Base-by-base conservation (phyloP, 2,888 invertebrate genomes). In the Aspidapion aeneum region DNA sequence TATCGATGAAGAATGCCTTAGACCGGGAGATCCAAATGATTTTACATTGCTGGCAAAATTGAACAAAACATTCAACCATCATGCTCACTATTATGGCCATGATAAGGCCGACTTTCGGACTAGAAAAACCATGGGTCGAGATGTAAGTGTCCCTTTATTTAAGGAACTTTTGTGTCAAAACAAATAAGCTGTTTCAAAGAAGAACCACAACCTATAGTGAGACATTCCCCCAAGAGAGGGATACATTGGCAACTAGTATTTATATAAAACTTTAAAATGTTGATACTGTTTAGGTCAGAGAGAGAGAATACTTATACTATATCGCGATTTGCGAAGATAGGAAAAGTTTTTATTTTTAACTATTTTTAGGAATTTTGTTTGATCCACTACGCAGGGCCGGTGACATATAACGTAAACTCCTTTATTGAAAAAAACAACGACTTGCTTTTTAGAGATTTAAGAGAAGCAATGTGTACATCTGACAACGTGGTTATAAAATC, bases 371-470 rank as follows among this genome's bases (percentile, higher is more conserved):
- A 96, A 80, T 96, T 96, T 81, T 88, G 91, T 71, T 81, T 96
- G 65, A 85, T 90, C 18, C 96, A 96, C 82, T 96, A 96, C 80
- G 96, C 96, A 1, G 96, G 96, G 1, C 91, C 93, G 74, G 96
- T 96, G 21, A 94, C 93, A 0, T 96, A 96, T 83, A 92, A 87
- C 74, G 89, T 94, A 0, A 84, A 85, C 65, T 90, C 93, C 0
- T 96, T 96, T 81, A 80, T 96, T 64, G 96, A 96, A 78, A 96
- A 96, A 82, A 96, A 96, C 82, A 96, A 95, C 79, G 96, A 96
- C 78, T 82, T 95, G 55, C 81, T 96, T 48, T 96, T 90, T 83
- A 82, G 96, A 59, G 95, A 96, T 80, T 84, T 96, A 22, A 89
- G 94, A 76, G 90, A 91, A 78, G 86, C 90, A 7, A 93, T 96